These are phyloP conservation scores for Tapirus terrestris DNA, from an alignment of 2,113 vertebrate species.

Conservation along the genomic window DNA sequence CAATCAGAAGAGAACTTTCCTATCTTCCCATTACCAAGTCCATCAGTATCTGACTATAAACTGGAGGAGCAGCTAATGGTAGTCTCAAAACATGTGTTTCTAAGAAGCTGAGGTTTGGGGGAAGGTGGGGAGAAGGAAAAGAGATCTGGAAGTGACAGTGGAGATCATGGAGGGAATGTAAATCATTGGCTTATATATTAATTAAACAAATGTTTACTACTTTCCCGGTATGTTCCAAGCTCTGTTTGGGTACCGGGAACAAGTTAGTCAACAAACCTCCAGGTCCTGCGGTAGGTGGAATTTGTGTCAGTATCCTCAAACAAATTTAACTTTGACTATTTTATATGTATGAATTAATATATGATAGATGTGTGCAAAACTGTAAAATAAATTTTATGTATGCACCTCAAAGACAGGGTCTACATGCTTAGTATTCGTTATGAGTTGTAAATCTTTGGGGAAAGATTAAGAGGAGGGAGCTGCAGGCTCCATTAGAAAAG, in stretches of 20 bases:
- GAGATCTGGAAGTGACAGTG: background rate
- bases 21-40: background rate
- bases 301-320: background rate
- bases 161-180: background rate
- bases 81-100: background rate
- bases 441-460: background rate
- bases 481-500: slow-evolving; percentile 9
- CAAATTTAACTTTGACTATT: background rate
- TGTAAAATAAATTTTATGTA: background rate
- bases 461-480: background rate
- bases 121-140: background rate
- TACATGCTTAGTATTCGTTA: background rate
- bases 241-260: background rate
- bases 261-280: background rate
- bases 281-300: background rate
- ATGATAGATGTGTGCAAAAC: background rate
- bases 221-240: background rate
- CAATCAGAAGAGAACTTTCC: background rate
- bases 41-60: background rate
- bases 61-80: background rate
- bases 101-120: background rate
- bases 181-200: background rate
- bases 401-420: background rate
- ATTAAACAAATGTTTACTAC: background rate
- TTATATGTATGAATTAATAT: background rate